Evolutionary conservation across 2,888 invertebrate species (phyloP), one percentile per base, ranked within the genome.

Genomic region (Amblyjoppa proteus): DNA sequence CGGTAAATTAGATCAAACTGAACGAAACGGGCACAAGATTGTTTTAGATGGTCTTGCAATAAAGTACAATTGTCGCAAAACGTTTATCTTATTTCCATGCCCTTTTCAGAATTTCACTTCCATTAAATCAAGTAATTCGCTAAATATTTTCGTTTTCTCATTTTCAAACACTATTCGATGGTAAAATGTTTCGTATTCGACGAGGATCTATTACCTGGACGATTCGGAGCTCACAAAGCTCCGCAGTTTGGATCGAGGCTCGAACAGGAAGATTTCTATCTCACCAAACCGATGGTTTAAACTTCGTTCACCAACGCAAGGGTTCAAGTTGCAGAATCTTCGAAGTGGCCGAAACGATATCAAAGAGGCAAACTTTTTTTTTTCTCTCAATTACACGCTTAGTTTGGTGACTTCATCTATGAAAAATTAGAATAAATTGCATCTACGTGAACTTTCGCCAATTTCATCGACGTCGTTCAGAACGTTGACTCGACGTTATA

Each of bases 401-500:
- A 34, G 34, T 53, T 38, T n/a, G 51, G 9, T 28, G 51, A 53
- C 28, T 74, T 41, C 49, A 64, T 49, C 16, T 34, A 64, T 64
- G 61, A 51, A n/a, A 28, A 31, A 75, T 75, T 49, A 75, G 61
- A 75, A 45, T 49, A 75, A 64, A 64, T 20, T 61, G 45, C 49
- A 31, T 74, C 11, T 41, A 11, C 16, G 25, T 2, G 5, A 75
- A 61, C 31, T 64, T 61, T 75, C 34, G 34, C 20, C 76, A 66
- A 76, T 76, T 66, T 53, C 66, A 41, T 76, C 66, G 51, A 68
- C 25, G 66, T 45, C 31, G 38, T 76, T 51, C 51, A 53, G 41
- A 68, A 41, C 66, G 38, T 41, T n/a, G 38, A 68, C 20, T 28
- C 25, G 68, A 28, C 53, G 38, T 68, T 68, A 68, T 68, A 51